phyloP scores from a whole-genome alignment of 2,888 invertebrate species.

The Ophonus ardosiacus region DNA sequence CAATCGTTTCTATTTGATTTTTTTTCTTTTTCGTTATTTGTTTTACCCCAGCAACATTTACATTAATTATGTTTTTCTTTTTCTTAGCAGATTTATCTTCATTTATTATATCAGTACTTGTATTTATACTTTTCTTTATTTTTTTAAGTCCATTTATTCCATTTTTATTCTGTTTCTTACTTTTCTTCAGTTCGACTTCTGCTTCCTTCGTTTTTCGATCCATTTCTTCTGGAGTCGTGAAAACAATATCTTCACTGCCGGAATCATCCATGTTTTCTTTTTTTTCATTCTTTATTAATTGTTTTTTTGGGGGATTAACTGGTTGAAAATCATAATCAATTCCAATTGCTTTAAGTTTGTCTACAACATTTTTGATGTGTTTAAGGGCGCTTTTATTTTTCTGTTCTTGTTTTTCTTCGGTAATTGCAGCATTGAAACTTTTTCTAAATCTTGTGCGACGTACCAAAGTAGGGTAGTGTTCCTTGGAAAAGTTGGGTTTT shows the following conservation, averaged over 20 bases:
- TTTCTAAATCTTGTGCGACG: conserved; percentile 75
- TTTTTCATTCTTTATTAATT: neutral
- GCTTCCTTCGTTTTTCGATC: neutral
- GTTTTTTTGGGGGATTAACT: conserved; percentile 75
- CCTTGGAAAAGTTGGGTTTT: conserved; percentile 77
- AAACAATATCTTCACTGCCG: conserved; percentile 39
- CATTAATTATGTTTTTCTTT: neutral
- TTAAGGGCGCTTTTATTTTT: conserved; percentile 74
- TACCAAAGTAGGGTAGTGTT: conserved; percentile 76
- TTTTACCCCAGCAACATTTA: neutral
- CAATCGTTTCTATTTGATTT: neutral
- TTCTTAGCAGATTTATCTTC: neutral
- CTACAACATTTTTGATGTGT: conserved; percentile 76
- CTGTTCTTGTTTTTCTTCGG: conserved; percentile 73
- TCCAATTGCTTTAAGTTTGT: conserved; percentile 76
- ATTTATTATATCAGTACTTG: neutral
- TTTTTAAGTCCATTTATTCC: neutral
- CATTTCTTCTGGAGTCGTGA: conserved; percentile 61
- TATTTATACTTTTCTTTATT: neutral
- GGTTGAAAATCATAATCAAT: conserved; percentile 78
- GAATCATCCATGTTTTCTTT: conserved; percentile 59
- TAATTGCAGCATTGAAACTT: conserved; percentile 75
- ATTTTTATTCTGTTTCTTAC: neutral
- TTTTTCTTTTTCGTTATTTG: neutral
- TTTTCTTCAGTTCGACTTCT: neutral